Percentiles rank a stretch among this genome's conserved stretches.
phyloP scores from a whole-genome alignment of 2,888 invertebrate genomes.

The Caenorhabditis parvicauda region DNA sequence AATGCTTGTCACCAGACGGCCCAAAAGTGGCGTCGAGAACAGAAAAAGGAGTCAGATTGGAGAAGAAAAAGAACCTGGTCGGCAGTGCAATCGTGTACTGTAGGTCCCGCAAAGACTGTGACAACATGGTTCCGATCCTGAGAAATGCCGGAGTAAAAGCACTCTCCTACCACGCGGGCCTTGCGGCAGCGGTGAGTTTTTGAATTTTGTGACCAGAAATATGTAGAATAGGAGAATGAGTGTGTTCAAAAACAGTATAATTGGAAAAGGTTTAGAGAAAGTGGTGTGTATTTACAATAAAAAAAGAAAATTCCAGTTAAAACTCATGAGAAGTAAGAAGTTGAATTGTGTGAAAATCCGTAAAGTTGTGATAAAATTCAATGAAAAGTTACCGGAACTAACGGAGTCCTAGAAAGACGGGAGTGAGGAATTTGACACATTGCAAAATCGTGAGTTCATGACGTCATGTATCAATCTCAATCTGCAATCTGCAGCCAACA shows the following conservation, averaged over 20 bases:
- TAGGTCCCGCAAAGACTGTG: slow-evolving; percentile 85
- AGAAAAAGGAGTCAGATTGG: slow-evolving; percentile 5
- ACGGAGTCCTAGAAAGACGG: too few species aligned
- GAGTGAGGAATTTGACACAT: too few species aligned
- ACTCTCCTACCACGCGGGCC: slow-evolving; percentile 55
- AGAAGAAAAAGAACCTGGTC: slow-evolving; percentile 12
- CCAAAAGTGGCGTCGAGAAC: slow-evolving; percentile 7
- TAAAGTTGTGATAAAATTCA: too few species aligned
- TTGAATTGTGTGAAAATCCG: too few species aligned
- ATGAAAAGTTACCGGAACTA: background rate
- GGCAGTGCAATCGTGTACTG: slow-evolving; percentile 81
- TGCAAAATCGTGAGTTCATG: too few species aligned
- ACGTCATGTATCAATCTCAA: too few species aligned
- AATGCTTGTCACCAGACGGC: slow-evolving; percentile 17
- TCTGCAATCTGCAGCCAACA: too few species aligned
- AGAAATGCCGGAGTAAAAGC: slow-evolving; percentile 66
- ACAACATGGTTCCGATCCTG: slow-evolving; percentile 77
- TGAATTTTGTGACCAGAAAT: background rate
- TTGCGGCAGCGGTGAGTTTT: slow-evolving; percentile 34
- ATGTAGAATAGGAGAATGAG: too few species aligned
- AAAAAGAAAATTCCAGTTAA: too few species aligned
- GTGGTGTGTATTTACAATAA: too few species aligned
- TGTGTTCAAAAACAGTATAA: background rate
- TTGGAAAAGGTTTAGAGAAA: too few species aligned
- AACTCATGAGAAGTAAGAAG: too few species aligned